Conservation (phyloP, 2,113 vertebrate species). For the Micronycteris hirsuta region DNA sequence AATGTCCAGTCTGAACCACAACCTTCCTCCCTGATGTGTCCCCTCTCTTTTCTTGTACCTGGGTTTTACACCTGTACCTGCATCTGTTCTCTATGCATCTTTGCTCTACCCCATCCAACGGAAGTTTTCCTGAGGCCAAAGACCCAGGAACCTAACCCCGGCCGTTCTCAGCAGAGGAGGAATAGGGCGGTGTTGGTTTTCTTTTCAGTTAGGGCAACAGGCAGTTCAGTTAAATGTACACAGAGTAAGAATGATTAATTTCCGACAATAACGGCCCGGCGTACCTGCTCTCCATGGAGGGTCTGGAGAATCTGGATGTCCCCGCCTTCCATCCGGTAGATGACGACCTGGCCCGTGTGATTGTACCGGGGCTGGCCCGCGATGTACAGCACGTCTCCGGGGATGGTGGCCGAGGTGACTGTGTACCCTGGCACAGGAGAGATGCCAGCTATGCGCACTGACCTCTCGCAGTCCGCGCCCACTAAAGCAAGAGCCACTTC, state of each 20-base stretch:
- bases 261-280: neutral
- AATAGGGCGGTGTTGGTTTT: no score
- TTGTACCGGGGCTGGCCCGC: constrained; percentile 95
- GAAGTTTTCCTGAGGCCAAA: neutral
- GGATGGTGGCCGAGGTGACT: constrained; percentile 89
- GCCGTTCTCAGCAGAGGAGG: neutral
- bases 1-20: neutral
- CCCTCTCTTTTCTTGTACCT: neutral
- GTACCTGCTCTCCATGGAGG: constrained; percentile 93
- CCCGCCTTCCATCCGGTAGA: constrained; percentile 85
- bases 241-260: neutral
- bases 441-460: neutral
- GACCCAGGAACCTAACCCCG: neutral
- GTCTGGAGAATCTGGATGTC: constrained; percentile 84
- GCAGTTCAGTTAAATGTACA: neutral
- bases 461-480: no score
- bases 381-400: constrained; percentile 87
- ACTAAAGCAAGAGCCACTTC: neutral
- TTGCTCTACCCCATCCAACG: neutral
- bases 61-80: neutral
- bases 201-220: neutral
- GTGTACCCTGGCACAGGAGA: constrained; percentile 87
- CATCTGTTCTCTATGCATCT: no score
- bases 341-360: constrained; percentile 92
- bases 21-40: neutral